Percentiles rank a stretch among this genome's conserved stretches.
phyloP scores from a whole-genome alignment of 2,797 vertebrate species.

The Schizopygopsis malacanthus region DNA sequence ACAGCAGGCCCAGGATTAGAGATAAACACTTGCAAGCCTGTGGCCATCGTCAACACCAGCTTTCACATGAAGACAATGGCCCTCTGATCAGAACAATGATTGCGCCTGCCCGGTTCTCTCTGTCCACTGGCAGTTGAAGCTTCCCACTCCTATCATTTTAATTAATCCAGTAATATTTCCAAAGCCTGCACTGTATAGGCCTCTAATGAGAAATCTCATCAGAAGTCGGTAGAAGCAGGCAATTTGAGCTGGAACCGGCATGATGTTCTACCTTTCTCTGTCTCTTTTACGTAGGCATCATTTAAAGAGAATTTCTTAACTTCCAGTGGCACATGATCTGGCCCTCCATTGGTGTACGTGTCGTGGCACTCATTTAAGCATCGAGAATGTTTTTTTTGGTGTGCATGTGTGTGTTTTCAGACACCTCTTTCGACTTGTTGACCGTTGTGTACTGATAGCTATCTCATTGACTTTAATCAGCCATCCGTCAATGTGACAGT shows the following conservation, averaged over 20 bases:
- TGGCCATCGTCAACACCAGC: constrained; percentile 70
- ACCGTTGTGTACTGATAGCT: constrained; percentile 76
- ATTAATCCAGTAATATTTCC: constrained; percentile 83
- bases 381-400: constrained; percentile 19
- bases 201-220: constrained; percentile 81
- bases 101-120: constrained; percentile 66
- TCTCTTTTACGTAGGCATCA: constrained; percentile 61
- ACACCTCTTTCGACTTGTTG: constrained; percentile 59
- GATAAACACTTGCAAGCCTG: constrained; percentile 72
- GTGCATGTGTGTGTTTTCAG: constrained; percentile 49
- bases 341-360: constrained; percentile 18
- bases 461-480: constrained; percentile 82
- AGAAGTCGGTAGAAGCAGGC: constrained; percentile 73
- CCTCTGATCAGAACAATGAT: constrained; percentile 81
- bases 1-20: constrained; percentile 68
- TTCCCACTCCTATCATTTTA: constrained; percentile 79
- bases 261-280: constrained; percentile 58
- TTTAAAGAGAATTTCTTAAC: constrained; percentile 67
- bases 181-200: constrained; percentile 75
- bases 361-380: constrained; percentile 32
- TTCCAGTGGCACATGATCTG: constrained; percentile 35
- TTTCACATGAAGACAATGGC: constrained; percentile 76
- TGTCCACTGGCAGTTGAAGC: constrained; percentile 70
- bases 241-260: constrained; percentile 70
- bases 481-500: constrained; percentile 90